Percentiles rank a stretch among this genome's conserved stretches.
phyloP scores from a whole-genome alignment of 2,888 invertebrate genomes.

The Chymomyza procnemis region DNA sequence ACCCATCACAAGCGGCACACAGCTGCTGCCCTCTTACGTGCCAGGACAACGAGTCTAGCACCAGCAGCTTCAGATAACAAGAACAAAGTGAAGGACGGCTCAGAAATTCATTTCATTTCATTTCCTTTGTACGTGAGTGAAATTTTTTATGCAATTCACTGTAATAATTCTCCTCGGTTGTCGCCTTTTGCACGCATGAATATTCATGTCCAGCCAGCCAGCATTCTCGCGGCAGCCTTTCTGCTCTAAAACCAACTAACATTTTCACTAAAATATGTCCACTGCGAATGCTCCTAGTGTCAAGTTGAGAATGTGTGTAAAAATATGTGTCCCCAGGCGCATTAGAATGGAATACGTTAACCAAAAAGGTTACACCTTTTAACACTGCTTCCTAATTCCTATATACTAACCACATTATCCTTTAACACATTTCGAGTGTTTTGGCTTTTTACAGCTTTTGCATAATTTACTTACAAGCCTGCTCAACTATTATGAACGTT shows the following conservation, averaged over 20 bases:
- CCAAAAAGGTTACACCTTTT: neutral
- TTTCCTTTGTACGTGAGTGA: constrained; percentile 70
- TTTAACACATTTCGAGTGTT: neutral
- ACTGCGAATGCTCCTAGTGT: neutral
- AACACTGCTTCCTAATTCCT: neutral
- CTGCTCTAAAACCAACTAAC: neutral
- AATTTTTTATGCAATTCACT: constrained; percentile 55
- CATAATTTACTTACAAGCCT: neutral
- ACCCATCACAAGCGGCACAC: neutral
- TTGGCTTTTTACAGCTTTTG: neutral
- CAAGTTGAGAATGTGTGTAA: neutral
- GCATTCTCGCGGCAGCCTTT: neutral
- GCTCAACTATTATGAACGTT: neutral
- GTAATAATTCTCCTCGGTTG: constrained; percentile 53
- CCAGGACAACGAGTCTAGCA: neutral
- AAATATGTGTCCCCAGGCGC: neutral
- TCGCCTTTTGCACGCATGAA: constrained; percentile 46
- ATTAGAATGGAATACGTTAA: neutral
- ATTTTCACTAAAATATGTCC: neutral
- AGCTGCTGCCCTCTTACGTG: neutral
- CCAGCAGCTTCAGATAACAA: constrained; percentile 47
- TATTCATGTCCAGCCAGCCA: constrained; percentile 37
- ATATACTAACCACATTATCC: neutral
- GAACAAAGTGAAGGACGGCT: constrained; percentile 56
- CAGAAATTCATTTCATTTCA: constrained; percentile 73